phyloP scores from a whole-genome alignment of 2,113 vertebrate genomes.

The Festucalex cinctus region DNA sequence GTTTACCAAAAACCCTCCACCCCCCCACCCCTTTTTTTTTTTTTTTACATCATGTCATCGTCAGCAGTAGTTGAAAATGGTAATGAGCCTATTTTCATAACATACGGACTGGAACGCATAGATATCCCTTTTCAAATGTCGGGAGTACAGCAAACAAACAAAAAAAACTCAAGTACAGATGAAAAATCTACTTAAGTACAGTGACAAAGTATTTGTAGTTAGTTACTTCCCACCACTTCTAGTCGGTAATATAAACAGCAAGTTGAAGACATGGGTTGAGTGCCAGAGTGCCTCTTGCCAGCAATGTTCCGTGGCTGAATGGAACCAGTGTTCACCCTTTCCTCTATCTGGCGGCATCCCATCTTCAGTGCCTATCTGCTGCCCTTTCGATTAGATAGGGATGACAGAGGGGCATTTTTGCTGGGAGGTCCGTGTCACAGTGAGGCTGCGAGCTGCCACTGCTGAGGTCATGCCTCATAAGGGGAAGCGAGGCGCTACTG shows the following conservation, averaged over 20 bases:
- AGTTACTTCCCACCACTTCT: not conserved
- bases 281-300: conserved; percentile 40
- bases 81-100: no score
- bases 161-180: no score
- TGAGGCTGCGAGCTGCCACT: conserved; percentile 47
- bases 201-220: no score
- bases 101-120: no score
- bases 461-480: conserved; percentile 65
- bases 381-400: conserved; percentile 70
- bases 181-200: no score
- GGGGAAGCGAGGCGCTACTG: conserved; percentile 62
- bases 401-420: conserved; percentile 66
- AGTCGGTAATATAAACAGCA: conserved; percentile 40
- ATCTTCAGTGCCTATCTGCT: conserved; percentile 67
- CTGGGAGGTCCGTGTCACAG: conserved; percentile 54
- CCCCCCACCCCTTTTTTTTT: no score
- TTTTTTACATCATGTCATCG: no score
- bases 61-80: no score
- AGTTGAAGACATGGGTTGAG: conserved; percentile 27
- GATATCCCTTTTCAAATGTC: no score
- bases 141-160: no score
- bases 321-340: conserved; percentile 54
- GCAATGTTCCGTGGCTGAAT: conserved; percentile 48
- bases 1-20: no score
- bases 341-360: conserved; percentile 40